Percentiles rank a stretch among this genome's conserved stretches.
Evolutionary conservation across 2,888 invertebrate species (phyloP).

Genomic region (Ichneumon xanthorius): DNA sequence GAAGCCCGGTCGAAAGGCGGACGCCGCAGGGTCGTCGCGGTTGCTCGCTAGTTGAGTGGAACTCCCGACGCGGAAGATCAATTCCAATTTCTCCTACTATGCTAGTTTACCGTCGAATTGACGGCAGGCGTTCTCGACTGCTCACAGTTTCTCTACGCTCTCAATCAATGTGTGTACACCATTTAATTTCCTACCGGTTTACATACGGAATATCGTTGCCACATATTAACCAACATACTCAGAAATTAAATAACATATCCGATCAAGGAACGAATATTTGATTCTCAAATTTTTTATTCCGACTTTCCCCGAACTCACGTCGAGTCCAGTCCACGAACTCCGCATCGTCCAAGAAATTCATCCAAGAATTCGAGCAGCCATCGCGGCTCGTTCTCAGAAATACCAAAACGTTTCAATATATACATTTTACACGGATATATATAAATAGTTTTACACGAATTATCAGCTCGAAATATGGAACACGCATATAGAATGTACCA

Average conservation of each 20-base stretch:
- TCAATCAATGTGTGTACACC: neutral
- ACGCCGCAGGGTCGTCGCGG: constrained; percentile 35
- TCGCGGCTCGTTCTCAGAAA: too few species aligned
- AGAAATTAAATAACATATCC: neutral
- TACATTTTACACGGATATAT: too few species aligned
- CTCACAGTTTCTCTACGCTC: neutral
- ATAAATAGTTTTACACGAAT: too few species aligned
- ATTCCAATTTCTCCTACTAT: constrained; percentile 26
- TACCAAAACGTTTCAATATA: too few species aligned
- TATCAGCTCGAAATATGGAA: too few species aligned
- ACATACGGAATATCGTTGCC: neutral
- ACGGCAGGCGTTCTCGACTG: neutral
- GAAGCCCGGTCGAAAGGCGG: constrained; percentile 39
- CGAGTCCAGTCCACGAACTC: too few species aligned
- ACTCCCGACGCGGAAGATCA: constrained; percentile 31
- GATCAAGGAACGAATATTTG: neutral
- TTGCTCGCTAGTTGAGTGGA: constrained; percentile 44
- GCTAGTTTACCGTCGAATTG: neutral
- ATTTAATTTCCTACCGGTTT: neutral
- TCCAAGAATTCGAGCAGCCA: too few species aligned
- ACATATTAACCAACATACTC: too few species aligned
- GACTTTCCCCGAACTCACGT: too few species aligned
- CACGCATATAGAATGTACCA: too few species aligned
- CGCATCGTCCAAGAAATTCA: too few species aligned
- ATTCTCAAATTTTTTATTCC: too few species aligned